Percentiles rank a stretch among this genome's conserved stretches.
Evolutionary conservation across 2,797 vertebrate species (phyloP).

Genomic region (Oreonectes daqikongensis): DNA sequence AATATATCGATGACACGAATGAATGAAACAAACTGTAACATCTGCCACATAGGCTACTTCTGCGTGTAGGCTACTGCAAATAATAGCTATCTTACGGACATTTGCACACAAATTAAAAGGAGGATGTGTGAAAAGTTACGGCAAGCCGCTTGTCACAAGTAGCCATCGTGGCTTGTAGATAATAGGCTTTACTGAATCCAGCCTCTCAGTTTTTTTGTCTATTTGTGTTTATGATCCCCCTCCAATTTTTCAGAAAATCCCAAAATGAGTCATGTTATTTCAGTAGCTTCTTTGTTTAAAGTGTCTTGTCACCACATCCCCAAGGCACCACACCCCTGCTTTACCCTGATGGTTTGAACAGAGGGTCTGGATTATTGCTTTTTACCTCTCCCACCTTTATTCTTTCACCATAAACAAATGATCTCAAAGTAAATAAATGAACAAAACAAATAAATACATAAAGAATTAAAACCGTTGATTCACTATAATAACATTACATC

Average conservation of each 20-base stretch:
- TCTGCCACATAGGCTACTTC: not conserved
- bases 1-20: not conserved
- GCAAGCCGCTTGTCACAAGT: no score
- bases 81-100: not conserved
- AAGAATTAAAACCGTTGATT: no score
- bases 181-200: not conserved
- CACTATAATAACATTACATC: not conserved
- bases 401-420: not conserved
- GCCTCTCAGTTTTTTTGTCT: not conserved
- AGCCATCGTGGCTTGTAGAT: not conserved
- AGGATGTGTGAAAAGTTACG: not conserved
- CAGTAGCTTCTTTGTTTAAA: not conserved
- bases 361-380: not conserved
- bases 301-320: constrained; percentile 3
- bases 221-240: not conserved
- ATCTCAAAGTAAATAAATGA: not conserved
- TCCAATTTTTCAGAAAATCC: not conserved
- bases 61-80: not conserved
- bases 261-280: not conserved
- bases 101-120: not conserved
- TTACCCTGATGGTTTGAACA: not conserved
- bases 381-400: not conserved
- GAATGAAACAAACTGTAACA: not conserved
- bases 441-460: not conserved
- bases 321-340: constrained; percentile 15